Base-by-base conservation (phyloP, 1,140 invertebrate species). In the Melanaphis sacchari region DNA sequence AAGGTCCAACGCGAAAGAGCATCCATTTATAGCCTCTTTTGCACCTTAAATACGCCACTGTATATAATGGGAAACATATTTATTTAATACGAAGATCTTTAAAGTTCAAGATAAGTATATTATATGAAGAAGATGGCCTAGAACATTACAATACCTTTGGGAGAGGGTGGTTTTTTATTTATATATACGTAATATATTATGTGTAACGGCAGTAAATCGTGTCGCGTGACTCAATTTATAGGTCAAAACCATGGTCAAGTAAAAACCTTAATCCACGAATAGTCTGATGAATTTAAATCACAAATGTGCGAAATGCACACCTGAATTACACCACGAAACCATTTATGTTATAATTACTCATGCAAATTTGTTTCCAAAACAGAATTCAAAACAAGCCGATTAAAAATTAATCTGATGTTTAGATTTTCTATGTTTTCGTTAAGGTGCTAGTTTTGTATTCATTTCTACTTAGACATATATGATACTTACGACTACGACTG, bases 171-270 rank as follows among this genome's bases (percentile, higher is more conserved):
- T 49, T 88, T 49, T 88, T 87, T 36, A n/a, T n/a, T n/a, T n/a
- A n/a, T n/a, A 88, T 36, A 24, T 49, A 76, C 31, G 59, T 36
- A 76, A n/a, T 76, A 36, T 49, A 88, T 46, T 46, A n/a, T 43
- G 38, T 22, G 15, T 36, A 46, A 11, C 2, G 36, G n/a, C 38
- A 84, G 43, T 92, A 92, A 46, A 92, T 49, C 36, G 46, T 38
- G 24, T 92, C 46, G 76, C 91, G 91, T 92, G 91, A 92, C 91
- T 84, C 22, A 38, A 82, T 92, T 92, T 84, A 22, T 92, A 43
- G 43, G 43, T 84, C 26, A 22, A 36, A 52, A 90, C n/a, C 46
- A 59, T 18, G 41, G 31, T 7, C 18, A 24, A 31, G 18, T 43
- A 31, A 43, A 22, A 82, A 49, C 40, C 41, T 81, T 46, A 52